Evolutionary conservation across 2,797 vertebrate species (phyloP), one percentile per base, ranked within the genome.

Genomic region (Botia almorhae): DNA sequence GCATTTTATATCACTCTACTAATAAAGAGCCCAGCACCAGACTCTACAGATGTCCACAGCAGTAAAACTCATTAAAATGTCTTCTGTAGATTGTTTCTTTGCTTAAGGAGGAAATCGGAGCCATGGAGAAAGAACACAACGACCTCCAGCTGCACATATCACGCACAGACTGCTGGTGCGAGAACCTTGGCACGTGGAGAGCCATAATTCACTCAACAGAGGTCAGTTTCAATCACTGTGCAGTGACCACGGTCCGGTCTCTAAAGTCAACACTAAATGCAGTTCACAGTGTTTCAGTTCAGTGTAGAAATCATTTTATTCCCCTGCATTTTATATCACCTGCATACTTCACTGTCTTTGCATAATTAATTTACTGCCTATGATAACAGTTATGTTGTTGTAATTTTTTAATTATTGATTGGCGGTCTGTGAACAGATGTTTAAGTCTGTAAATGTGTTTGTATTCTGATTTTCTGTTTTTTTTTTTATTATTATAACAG

Each of bases 161-260:
- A 2, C 93, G 97, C 82, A 99, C 97, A 0, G 98, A 99, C 81
- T 96, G 96, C 95, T 99, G 98, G 98, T 99, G 97, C 89, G 98
- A 99, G 87, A 98, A 99, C 84, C 93, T 99, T 21, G 97, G 98
- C 11, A 91, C 94, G 90, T 99, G 98, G 98, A 96, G 93, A 87
- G 98, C 97, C 0, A 85, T 92, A 14, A 95, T 99, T 74, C 93
- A 92, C 74, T 91, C 91, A 46, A 94, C 95, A 2, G 97, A 99
- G 95, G 98, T 98, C 87, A 74, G 82, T 69, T 17, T 19, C 26
- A 10, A 16, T 39, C 36, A 36, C 19, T n/a, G 6, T 43, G 39
- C 39, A 43, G 39, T 8, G 7, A 8, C 39, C 39, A 43, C 8
- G 39, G 8, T 43, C 39, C 8, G 39, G 8, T 43, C 39, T 43